phyloP scores from a whole-genome alignment of 1,140 invertebrate genomes.

The Macrosteles quadrilineatus region DNA sequence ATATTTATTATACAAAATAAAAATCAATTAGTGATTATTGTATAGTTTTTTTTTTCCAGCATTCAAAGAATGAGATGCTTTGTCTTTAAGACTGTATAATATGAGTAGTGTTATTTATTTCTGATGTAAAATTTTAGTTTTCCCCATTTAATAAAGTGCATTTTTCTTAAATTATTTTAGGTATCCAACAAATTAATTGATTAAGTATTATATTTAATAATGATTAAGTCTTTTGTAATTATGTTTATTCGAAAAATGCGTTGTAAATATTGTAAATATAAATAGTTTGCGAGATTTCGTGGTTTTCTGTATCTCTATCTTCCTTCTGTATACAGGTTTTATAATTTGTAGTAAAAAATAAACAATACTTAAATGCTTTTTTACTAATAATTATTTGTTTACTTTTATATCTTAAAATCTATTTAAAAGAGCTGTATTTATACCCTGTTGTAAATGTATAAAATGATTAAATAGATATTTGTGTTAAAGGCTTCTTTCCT shows the following conservation, averaged over 20 bases:
- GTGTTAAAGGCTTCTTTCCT: neutral
- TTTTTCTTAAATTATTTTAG: too few relatives aligned
- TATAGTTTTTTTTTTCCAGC: neutral
- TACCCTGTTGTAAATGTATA: slow-evolving; percentile 23
- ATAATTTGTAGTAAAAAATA: slow-evolving; percentile 17
- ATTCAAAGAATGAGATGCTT: neutral
- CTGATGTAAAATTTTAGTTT: neutral
- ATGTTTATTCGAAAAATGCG: slow-evolving; percentile 10
- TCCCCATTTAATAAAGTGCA: neutral
- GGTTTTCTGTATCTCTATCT: slow-evolving; percentile 11
- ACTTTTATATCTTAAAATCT: slow-evolving; percentile 25
- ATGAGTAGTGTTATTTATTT: slow-evolving; percentile 7
- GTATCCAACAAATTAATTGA: too few relatives aligned
- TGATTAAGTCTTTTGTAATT: slow-evolving; percentile 25
- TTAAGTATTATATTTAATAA: slow-evolving; percentile 20
- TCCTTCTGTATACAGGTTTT: slow-evolving; percentile 26
- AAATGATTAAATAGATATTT: slow-evolving; percentile 17
- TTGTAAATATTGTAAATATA: slow-evolving; percentile 31
- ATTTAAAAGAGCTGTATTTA: slow-evolving; percentile 26
- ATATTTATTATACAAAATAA: too few relatives aligned
- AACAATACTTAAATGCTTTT: slow-evolving; percentile 23
- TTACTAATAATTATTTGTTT: slow-evolving; percentile 24
- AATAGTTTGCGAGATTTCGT: neutral
- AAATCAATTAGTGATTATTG: too few relatives aligned
- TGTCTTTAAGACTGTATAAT: slow-evolving; percentile 20